Conservation (phyloP, 1,140 invertebrate species). For the Drosophila micromelanica region DNA sequence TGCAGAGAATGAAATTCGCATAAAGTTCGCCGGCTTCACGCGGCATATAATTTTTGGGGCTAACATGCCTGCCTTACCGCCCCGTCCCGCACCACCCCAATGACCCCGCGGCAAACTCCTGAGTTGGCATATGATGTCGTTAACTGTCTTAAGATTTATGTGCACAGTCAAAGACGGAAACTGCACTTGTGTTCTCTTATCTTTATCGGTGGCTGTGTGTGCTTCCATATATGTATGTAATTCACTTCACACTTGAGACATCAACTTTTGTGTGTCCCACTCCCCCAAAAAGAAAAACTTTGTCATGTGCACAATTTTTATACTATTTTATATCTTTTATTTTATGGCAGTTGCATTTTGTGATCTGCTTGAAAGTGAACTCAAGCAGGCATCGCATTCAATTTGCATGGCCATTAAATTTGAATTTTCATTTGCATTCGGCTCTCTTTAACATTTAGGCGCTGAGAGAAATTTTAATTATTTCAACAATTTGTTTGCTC, state of each 20-base stretch:
- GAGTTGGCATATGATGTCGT: conserved; percentile 73
- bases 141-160: conserved; percentile 82
- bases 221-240: conserved; percentile 51
- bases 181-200: conserved; percentile 66
- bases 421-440: conserved; percentile 16
- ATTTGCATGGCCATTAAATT: conserved; percentile 69
- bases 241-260: conserved; percentile 80
- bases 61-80: conserved; percentile 46
- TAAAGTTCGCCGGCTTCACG: conserved; percentile 55
- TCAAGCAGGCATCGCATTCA: conserved; percentile 55
- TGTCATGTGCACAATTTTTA: conserved; percentile 73
- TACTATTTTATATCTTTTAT: conserved; percentile 48
- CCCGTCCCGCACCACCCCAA: neutral
- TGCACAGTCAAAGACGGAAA: conserved; percentile 77
- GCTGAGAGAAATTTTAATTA: conserved; percentile 60
- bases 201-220: neutral
- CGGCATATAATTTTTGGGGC: conserved; percentile 61
- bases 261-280: conserved; percentile 62
- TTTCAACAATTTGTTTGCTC: conserved; percentile 52
- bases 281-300: conserved; percentile 50
- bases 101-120: conserved; percentile 10
- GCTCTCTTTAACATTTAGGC: conserved; percentile 17
- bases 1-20: conserved; percentile 62
- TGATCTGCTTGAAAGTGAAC: conserved; percentile 14
- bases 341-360: conserved; percentile 54